A percentile compares a stretch with the other conserved stretches of the same genome.
Evolutionary conservation across 1,140 invertebrate genomes (phyloP).

Genomic region (Psilanteris sp.): DNA sequence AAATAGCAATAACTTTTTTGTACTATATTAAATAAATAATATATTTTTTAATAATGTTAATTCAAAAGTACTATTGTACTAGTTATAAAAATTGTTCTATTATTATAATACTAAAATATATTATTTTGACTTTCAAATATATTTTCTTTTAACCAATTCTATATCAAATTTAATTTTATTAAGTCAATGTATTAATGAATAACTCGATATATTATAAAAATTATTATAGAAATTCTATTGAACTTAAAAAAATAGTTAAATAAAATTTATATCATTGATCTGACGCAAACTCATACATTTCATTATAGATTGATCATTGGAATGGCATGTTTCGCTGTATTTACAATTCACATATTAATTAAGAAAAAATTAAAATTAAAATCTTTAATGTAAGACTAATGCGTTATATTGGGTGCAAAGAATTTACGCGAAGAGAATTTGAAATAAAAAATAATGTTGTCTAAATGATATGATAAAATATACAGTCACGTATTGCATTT

Average conservation of each 20-base stretch:
- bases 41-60: no score
- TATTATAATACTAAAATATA: no score
- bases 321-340: conserved; percentile 73
- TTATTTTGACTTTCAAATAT: no score
- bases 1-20: no score
- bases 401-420: conserved; percentile 65
- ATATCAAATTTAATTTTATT: no score
- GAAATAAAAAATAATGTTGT: conserved; percentile 60
- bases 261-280: conserved; percentile 15
- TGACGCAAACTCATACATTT: conserved; percentile 61
- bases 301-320: conserved; percentile 66
- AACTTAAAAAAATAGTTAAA: not conserved
- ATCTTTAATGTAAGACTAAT: conserved; percentile 66
- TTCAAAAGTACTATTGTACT: no score
- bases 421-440: conserved; percentile 65
- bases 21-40: no score
- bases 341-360: conserved; percentile 70
- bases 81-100: no score
- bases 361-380: conserved; percentile 63
- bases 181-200: no score
- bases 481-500: conserved; percentile 65
- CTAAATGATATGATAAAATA: conserved; percentile 69
- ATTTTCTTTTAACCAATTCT: no score
- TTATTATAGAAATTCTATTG: no score
- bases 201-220: no score